These are phyloP conservation scores for Coregonus suidteri DNA, from an alignment of 2,797 vertebrate species.

Conservation along the genomic window DNA sequence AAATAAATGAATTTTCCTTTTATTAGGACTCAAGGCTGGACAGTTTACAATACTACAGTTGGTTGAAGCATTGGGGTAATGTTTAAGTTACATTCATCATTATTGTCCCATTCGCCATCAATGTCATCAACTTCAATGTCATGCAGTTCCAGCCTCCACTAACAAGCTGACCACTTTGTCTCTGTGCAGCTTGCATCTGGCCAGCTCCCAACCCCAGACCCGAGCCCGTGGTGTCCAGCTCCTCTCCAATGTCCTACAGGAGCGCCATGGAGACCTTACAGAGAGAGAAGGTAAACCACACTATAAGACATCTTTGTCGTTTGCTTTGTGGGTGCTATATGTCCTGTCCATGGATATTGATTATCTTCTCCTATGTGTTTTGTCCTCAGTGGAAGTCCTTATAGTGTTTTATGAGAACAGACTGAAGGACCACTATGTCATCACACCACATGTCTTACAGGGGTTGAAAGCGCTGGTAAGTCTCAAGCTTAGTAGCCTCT, in stretches of 20 bases:
- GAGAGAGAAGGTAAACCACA: slow-evolving; percentile 82
- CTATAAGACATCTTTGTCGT: neutral
- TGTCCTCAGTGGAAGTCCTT: slow-evolving; percentile 85
- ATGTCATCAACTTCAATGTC: neutral
- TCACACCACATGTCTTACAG: slow-evolving; percentile 86
- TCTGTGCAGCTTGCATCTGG: slow-evolving; percentile 79
- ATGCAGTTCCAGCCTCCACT: neutral
- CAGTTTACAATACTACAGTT: slow-evolving; percentile 87
- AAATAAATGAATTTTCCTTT: neutral
- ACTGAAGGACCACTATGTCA: slow-evolving; percentile 92
- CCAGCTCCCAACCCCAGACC: slow-evolving; percentile 85
- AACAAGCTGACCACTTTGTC: no score
- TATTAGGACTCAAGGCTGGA: slow-evolving; percentile 84
- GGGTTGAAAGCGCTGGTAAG: slow-evolving; percentile 90
- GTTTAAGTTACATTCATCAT: neutral
- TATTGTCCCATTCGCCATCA: neutral
- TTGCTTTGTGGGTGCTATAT: neutral
- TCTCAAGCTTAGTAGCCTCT: neutral
- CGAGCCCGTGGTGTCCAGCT: slow-evolving; percentile 89
- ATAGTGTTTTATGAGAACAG: slow-evolving; percentile 92
- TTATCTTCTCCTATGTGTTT: slow-evolving; percentile 18
- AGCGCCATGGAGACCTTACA: slow-evolving; percentile 74
- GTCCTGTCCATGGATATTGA: neutral
- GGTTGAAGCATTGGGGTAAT: slow-evolving; percentile 94
- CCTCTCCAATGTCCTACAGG: slow-evolving; percentile 87